phyloP scores from a whole-genome alignment of 2,113 vertebrate species.

The Ranitomeya imitator region DNA sequence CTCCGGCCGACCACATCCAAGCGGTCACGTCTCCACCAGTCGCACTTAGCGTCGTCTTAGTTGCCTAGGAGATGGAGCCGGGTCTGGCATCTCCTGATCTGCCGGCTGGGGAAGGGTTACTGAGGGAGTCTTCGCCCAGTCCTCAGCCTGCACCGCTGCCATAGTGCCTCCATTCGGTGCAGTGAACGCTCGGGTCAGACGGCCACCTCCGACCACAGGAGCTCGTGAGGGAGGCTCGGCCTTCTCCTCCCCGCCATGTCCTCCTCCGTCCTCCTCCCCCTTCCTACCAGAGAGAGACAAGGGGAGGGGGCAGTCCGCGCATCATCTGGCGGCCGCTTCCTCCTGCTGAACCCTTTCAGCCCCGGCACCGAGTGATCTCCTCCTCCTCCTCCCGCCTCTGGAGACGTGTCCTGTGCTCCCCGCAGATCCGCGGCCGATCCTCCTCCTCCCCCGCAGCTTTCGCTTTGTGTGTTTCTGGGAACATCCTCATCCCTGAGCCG shows the following conservation, averaged over 20 bases:
- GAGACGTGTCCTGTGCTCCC: conserved; percentile 52
- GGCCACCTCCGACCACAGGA: not conserved
- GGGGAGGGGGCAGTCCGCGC: conserved; percentile 7
- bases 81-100: too few relatives aligned
- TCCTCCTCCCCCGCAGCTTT: conserved; percentile 10
- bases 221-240: not conserved
- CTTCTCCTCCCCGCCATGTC: not conserved
- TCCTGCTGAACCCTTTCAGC: conserved; percentile 26
- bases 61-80: too few relatives aligned
- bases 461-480: conserved; percentile 33
- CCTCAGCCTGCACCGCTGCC: too few relatives aligned
- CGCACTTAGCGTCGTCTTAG: too few relatives aligned
- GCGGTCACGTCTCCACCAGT: too few relatives aligned
- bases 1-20: too few relatives aligned
- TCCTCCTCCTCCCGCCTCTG: conserved; percentile 43
- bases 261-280: not conserved
- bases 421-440: conserved; percentile 9
- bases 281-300: not conserved
- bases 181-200: not conserved
- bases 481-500: conserved; percentile 28
- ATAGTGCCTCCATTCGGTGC: too few relatives aligned
- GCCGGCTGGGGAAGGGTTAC: too few relatives aligned
- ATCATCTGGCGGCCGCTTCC: conserved; percentile 53
- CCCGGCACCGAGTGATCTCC: not conserved
- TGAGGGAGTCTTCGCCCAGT: too few relatives aligned